Percentiles rank a stretch among this genome's conserved stretches.
Conservation (phyloP, 2,888 invertebrate genomes). For the Metellina segmentata region DNA sequence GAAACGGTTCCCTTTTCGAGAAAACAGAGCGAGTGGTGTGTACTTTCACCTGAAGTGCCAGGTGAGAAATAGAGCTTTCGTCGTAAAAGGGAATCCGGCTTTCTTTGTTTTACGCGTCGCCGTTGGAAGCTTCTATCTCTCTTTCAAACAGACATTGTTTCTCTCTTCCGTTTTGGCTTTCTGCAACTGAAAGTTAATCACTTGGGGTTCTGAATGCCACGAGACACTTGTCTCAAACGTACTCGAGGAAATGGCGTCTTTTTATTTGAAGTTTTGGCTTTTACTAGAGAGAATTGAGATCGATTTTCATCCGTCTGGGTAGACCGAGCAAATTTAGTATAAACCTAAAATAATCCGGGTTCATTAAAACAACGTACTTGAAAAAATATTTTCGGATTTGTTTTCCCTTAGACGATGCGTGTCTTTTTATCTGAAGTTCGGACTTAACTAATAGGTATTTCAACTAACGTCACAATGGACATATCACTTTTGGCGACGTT, state of each 20-base stretch:
- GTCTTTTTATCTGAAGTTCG: too few species aligned
- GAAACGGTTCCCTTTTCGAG: slow-evolving; percentile 10
- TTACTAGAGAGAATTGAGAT: too few species aligned
- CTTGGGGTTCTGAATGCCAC: neutral
- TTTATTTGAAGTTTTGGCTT: too few species aligned
- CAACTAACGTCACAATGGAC: too few species aligned
- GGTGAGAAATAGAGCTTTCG: slow-evolving; percentile 20
- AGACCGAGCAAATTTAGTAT: too few species aligned
- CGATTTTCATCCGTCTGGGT: too few species aligned
- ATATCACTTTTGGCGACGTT: too few species aligned
- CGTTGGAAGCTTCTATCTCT: neutral
- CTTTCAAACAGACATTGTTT: slow-evolving; percentile 1
- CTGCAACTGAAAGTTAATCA: neutral
- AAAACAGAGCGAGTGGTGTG: neutral
- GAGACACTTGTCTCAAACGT: neutral
- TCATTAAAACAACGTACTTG: too few species aligned
- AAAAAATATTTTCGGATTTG: too few species aligned
- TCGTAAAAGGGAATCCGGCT: slow-evolving; percentile 26
- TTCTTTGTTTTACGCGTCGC: slow-evolving; percentile 28
- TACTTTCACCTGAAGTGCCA: slow-evolving; percentile 56
- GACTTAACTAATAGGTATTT: too few species aligned
- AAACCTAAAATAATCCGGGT: too few species aligned
- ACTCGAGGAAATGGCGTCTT: neutral
- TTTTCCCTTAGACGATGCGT: too few species aligned
- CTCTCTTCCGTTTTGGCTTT: neutral